Conservation (phyloP, 2,888 invertebrate species). For the Orchesella flavescens region DNA sequence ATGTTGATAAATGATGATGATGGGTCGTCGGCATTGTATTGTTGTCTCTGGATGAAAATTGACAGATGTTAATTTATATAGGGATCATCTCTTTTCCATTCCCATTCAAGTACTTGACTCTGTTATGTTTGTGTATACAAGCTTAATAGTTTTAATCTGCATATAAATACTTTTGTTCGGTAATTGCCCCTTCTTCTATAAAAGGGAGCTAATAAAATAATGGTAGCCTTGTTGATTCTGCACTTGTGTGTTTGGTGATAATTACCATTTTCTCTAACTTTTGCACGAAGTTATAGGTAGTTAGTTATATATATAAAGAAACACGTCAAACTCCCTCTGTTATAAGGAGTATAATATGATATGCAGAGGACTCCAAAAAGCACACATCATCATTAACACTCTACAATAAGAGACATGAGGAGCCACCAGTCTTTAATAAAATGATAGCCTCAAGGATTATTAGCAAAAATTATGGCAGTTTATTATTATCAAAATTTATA, state of each 20-base stretch:
- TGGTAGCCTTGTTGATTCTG: slow-evolving; percentile 19
- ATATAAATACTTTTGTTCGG: neutral
- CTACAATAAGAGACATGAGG: neutral
- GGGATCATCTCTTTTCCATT: no score
- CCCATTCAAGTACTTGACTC: no score
- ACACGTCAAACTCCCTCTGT: no score
- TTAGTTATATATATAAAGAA: neutral
- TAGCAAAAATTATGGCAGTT: slow-evolving; percentile 52
- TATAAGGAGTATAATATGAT: no score
- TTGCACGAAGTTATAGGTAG: slow-evolving; percentile 36
- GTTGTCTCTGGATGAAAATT: no score
- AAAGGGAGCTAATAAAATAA: neutral
- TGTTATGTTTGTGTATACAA: no score
- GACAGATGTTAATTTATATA: no score
- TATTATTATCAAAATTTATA: slow-evolving; percentile 54
- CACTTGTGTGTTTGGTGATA: slow-evolving; percentile 25
- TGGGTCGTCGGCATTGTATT: no score
- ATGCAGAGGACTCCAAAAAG: no score
- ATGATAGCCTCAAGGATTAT: slow-evolving; percentile 38
- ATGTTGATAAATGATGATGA: no score
- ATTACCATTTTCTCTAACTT: slow-evolving; percentile 31
- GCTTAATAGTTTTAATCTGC: neutral
- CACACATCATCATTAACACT: no score
- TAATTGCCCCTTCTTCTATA: no score
- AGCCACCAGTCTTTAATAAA: slow-evolving; percentile 6